Base-by-base conservation (phyloP, 2,113 vertebrate genomes). In the Aplodontia rufa region DNA sequence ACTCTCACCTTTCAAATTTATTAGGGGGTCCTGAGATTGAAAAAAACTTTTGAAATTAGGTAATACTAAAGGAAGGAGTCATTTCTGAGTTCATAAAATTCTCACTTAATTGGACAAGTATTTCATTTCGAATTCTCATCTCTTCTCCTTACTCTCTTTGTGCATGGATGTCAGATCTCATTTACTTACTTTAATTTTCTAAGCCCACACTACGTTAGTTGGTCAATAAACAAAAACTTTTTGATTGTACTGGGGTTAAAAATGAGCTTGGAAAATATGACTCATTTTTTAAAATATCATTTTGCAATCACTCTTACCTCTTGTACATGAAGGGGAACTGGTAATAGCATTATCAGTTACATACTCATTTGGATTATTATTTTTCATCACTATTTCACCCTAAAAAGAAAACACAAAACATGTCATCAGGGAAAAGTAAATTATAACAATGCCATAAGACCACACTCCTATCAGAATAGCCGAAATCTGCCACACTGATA, bases 251-350 rank as follows among this genome's bases (percentile, higher is more conserved):
- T 28, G 8, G 58, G 26, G 9, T 96, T 90, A 66, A 75, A 90
- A 74, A 87, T 45, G 87, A 96, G 95, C 42, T 51, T 4, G 51
- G 42, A 69, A 89, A 72, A 84, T 30, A 84, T 5, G 20, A 32
- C 1, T 94, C 66, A 60, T 83, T 47, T 90, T 72, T 30, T 51
- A 49, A 45, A 32, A 81, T 12, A 90, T 1, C 20, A 42, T 37
- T 47, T 28, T 62, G 58, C 3, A 89, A n/a, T 22, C 40, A 58
- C 35, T 89, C 97, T 97, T 97, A 98, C 98, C 96, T 97, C 95
- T 97, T n/a, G 91, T 37, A 91, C 88, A 94, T 1, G 98, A 95
- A 72, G 97, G 78, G 1, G 95, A 78, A 96, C 30, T 80, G 86
- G 96, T 51, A 32, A 4, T 72, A 74, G 28, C 75, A 68, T 35